Percentiles rank a stretch among this genome's conserved stretches.
Evolutionary conservation across 2,888 invertebrate genomes (phyloP).

Genomic region (Meghimatium bilineatum): DNA sequence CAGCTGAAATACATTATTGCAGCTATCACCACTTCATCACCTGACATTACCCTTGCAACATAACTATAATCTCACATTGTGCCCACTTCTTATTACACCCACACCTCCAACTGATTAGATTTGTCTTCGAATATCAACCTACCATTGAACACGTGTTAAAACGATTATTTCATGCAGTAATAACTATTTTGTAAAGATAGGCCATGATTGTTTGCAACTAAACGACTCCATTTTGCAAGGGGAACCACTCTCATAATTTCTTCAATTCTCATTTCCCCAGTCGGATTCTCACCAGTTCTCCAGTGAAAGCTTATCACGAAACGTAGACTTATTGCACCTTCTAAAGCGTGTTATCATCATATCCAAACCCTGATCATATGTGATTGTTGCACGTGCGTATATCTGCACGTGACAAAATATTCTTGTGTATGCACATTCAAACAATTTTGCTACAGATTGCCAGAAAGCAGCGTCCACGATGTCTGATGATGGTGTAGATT

Average conservation of each 20-base stretch:
- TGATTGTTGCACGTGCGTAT: slow-evolving; percentile 26
- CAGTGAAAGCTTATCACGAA: slow-evolving; percentile 11
- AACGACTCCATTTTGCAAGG: background rate
- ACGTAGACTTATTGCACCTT: slow-evolving; percentile 26
- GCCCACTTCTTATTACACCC: too few species aligned
- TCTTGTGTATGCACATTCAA: background rate
- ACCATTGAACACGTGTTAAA: slow-evolving; percentile 3
- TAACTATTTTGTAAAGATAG: background rate
- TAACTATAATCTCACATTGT: too few species aligned
- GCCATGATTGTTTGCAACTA: background rate
- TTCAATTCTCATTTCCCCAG: slow-evolving; percentile 23
- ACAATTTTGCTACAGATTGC: background rate
- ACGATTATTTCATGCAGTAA: background rate
- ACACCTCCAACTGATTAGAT: background rate
- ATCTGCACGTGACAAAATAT: background rate
- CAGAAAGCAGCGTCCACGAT: background rate
- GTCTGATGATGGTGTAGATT: background rate
- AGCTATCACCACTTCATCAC: too few species aligned
- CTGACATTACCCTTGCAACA: too few species aligned
- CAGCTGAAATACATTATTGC: too few species aligned
- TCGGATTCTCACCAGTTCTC: background rate
- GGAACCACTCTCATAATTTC: slow-evolving; percentile 16
- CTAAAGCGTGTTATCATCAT: background rate
- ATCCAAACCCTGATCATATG: slow-evolving; percentile 7
- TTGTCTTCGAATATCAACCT: background rate